Conservation (phyloP, 2,113 vertebrate species). For the Limanda limanda region DNA sequence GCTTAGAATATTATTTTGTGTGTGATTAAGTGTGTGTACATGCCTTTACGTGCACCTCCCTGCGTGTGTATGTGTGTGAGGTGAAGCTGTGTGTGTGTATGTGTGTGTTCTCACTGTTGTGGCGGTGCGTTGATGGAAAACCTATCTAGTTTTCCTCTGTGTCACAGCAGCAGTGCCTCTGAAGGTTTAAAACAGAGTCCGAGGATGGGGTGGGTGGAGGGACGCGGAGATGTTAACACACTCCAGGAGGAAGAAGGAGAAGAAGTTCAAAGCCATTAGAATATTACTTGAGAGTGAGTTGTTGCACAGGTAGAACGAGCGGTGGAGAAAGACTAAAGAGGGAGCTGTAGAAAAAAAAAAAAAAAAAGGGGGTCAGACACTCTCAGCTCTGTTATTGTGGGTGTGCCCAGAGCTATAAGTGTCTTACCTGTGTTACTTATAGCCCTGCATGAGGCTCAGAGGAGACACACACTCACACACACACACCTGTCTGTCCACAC, state of each 20-base stretch:
- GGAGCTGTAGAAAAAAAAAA: slow-evolving; percentile 8
- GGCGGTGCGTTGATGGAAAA: slow-evolving; percentile 73
- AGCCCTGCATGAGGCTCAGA: slow-evolving; percentile 53
- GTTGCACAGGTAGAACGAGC: slow-evolving; percentile 18
- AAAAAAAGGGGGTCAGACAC: slow-evolving; percentile 20
- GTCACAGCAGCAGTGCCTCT: slow-evolving; percentile 67
- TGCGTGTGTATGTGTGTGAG: slow-evolving; percentile 2
- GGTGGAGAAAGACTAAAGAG: not conserved
- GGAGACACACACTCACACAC: slow-evolving; percentile 32
- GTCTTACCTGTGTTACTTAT: slow-evolving; percentile 67
- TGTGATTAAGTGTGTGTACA: not conserved
- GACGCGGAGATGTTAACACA: slow-evolving; percentile 33
- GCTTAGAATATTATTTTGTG: not conserved
- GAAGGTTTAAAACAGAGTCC: slow-evolving; percentile 63
- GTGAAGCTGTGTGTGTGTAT: slow-evolving; percentile 28
- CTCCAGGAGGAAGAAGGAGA: slow-evolving; percentile 28
- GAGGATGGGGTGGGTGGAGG: slow-evolving; percentile 34
- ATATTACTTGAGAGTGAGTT: not conserved
- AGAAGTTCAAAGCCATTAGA: slow-evolving; percentile 1
- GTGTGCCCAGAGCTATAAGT: slow-evolving; percentile 70
- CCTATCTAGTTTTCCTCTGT: slow-evolving; percentile 79
- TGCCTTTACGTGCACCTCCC: not conserved
- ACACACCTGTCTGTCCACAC: slow-evolving; percentile 64
- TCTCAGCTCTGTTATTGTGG: slow-evolving; percentile 62
- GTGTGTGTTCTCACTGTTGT: slow-evolving; percentile 37